Conservation (phyloP, 2,888 invertebrate genomes). For the Drosophila cracens region DNA sequence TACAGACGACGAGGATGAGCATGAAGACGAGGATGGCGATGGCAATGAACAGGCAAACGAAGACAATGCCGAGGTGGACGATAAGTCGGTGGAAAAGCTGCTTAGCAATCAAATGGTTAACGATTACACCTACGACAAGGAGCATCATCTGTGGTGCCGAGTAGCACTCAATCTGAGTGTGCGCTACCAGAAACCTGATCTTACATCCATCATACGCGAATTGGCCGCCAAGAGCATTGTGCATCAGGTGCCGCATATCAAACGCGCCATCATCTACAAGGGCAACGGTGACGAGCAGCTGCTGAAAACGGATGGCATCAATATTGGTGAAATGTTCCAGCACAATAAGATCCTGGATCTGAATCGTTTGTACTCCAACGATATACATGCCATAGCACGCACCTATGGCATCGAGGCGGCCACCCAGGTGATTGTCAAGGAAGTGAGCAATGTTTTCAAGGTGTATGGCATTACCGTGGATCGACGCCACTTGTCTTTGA, state of each 20-base stretch:
- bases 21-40: conserved; percentile 56
- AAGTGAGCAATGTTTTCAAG: conserved; percentile 97
- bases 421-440: conserved; percentile 94
- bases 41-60: conserved; percentile 81
- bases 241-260: conserved; percentile 92
- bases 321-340: conserved; percentile 95
- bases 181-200: conserved; percentile 89
- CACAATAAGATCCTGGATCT: conserved; percentile 92
- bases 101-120: conserved; percentile 82
- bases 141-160: conserved; percentile 93
- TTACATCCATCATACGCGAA: conserved; percentile 90
- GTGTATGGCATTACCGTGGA: conserved; percentile 99
- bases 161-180: conserved; percentile 89
- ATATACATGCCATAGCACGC: conserved; percentile 95
- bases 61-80: conserved; percentile 62
- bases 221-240: conserved; percentile 90
- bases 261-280: conserved; percentile 92
- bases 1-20: conserved; percentile 65
- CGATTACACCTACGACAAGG: conserved; percentile 91
- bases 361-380: conserved; percentile 95
- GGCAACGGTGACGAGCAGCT: conserved; percentile 89
- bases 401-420: conserved; percentile 99
- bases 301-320: conserved; percentile 97
- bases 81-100: conserved; percentile 77
- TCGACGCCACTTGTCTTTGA: conserved; percentile 94